phyloP scores from a whole-genome alignment of 2,888 invertebrate species.

The Drosophila austrosaltans region DNA sequence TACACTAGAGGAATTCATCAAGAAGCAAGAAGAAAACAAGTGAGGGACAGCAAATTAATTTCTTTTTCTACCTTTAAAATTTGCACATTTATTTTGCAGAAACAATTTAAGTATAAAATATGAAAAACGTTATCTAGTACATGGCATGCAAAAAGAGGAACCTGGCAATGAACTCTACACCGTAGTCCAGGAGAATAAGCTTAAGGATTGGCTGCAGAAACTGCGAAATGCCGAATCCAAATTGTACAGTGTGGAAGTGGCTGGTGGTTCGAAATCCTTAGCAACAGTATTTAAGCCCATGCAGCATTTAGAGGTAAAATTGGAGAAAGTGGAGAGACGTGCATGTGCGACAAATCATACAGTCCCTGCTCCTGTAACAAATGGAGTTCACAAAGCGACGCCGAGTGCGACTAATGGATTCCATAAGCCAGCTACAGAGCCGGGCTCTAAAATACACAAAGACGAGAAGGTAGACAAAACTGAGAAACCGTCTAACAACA shows the following conservation, averaged over 20 bases:
- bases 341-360: constrained; percentile 15
- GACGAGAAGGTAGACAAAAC: constrained; percentile 12
- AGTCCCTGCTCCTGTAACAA: constrained; percentile 26
- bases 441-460: constrained; percentile 16
- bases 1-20: constrained; percentile 63
- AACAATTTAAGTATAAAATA: constrained; percentile 57
- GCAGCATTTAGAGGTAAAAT: constrained; percentile 59
- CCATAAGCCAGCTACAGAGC: constrained; percentile 21
- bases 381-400: constrained; percentile 16
- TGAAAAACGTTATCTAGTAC: constrained; percentile 68
- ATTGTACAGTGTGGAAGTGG: constrained; percentile 79
- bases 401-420: constrained; percentile 38
- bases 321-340: constrained; percentile 57
- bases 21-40: constrained; percentile 69
- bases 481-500: constrained; percentile 5
- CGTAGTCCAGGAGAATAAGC: constrained; percentile 72
- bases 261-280: constrained; percentile 77
- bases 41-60: constrained; percentile 69
- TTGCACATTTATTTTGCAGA: not conserved
- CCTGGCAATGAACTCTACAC: constrained; percentile 63
- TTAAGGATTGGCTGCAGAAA: constrained; percentile 68
- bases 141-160: constrained; percentile 38
- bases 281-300: constrained; percentile 77
- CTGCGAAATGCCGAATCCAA: constrained; percentile 68
- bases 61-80: constrained; percentile 36